Evolutionary conservation across 2,888 invertebrate genomes (phyloP).

Genomic region (Drosophila recens): DNA sequence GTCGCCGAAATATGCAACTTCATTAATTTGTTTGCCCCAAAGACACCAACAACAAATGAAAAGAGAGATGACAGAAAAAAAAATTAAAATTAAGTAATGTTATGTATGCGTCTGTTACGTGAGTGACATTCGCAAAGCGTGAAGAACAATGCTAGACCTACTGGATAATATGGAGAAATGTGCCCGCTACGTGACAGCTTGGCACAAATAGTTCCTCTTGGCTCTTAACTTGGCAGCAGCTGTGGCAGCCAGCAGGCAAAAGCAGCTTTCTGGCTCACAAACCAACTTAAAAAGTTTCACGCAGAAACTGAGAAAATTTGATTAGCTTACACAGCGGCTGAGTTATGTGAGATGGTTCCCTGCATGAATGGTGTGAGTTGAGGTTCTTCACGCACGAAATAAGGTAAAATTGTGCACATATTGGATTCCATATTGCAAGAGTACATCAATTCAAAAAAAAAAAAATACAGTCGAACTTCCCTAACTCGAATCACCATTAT

Average conservation of each 20-base stretch:
- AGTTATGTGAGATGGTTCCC: conserved; percentile 34
- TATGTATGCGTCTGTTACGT: conserved; percentile 80
- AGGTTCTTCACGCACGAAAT: conserved; percentile 27
- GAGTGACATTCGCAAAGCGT: conserved; percentile 63
- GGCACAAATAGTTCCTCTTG: conserved; percentile 53
- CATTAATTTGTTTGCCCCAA: conserved; percentile 62
- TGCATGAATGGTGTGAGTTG: not conserved
- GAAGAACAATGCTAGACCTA: conserved; percentile 35
- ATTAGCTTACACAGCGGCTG: conserved; percentile 49
- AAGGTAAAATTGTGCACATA: not conserved
- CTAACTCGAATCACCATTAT: too few species aligned
- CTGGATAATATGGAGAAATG: conserved; percentile 78
- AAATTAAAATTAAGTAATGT: conserved; percentile 77
- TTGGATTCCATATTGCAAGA: not conserved
- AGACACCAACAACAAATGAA: not conserved
- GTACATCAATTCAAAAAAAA: not conserved
- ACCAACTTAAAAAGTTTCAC: conserved; percentile 43
- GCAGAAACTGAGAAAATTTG: conserved; percentile 52
- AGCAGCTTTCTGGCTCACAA: conserved; percentile 5
- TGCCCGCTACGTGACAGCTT: conserved; percentile 75
- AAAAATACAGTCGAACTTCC: too few species aligned
- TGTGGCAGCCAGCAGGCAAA: conserved; percentile 23
- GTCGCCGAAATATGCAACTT: conserved; percentile 63
- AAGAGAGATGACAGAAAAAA: conserved; percentile 1
- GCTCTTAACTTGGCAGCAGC: conserved; percentile 26